Base-by-base conservation (phyloP, 2,888 invertebrate species). In the Zaprionus lineosus region DNA sequence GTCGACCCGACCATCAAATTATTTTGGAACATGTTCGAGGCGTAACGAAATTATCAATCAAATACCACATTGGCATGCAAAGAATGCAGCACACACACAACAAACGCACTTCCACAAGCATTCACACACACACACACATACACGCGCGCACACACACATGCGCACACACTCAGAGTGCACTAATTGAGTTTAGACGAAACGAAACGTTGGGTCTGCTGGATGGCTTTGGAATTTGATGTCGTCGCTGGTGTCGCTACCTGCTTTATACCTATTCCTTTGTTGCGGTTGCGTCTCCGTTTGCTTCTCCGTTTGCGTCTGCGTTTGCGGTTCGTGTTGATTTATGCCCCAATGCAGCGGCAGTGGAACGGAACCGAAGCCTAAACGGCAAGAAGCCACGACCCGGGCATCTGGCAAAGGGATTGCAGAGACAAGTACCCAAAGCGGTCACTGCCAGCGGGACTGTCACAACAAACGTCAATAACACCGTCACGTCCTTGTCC, bases 11-110 rank as follows among this genome's bases (percentile, higher is more conserved):
- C 53, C 69, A 84, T 77, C 69, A 77, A 74, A 81, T 47, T 50
- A 65, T 68, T 63, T 83, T 57, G 41, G 46, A 59, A 48, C 83
- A 74, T 78, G 63, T 75, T 63, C 48, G 56, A 79, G 84, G 78
- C 78, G 84, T 79, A 85, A 85, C 78, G 64, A 78, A 83, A 78
- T 83, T 78, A 78, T 78, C 86, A 78, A 78, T 78, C 78, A 78
- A 78, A 85, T 78, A 84, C 84, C 78, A 78, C 81, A 72, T 61
- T 67, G 78, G 78, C 84, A 78, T 79, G 67, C 76, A 75, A 75
- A 53, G 86, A 78, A 78, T 85, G 84, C 84, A 74, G 51, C 68
- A 41, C 50, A 37, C 47, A 44, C 44, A 43, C 39, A 40, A n/a
- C n/a, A n/a, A n/a, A n/a, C n/a, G n/a, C n/a, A n/a, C n/a, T n/a